phyloP scores from a whole-genome alignment of 2,888 invertebrate species.

The Sturmia bella region DNA sequence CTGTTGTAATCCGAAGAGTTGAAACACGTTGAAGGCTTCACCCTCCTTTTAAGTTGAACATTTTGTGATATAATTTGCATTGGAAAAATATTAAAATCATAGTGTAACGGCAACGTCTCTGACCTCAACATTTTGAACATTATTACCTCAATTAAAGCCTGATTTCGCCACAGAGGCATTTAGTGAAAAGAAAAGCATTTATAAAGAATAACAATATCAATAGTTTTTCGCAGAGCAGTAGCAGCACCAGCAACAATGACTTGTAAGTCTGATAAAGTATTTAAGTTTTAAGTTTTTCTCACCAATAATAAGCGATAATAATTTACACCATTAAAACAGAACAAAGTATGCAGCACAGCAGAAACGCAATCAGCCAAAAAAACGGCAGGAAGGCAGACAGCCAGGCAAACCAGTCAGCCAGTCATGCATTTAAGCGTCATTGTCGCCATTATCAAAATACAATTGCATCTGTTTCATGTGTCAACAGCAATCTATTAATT shows the following conservation, averaged over 20 bases:
- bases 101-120: too few relatives aligned
- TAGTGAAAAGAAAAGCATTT: slow-evolving; percentile 36
- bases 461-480: slow-evolving; percentile 75
- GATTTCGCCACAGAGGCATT: slow-evolving; percentile 30
- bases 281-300: slow-evolving; percentile 40
- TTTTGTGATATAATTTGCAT: too few relatives aligned
- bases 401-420: background rate
- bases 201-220: slow-evolving; percentile 58
- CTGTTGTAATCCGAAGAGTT: too few relatives aligned
- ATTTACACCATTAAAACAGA: slow-evolving; percentile 56
- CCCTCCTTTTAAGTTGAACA: too few relatives aligned
- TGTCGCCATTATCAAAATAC: slow-evolving; percentile 71
- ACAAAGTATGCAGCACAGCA: slow-evolving; percentile 24
- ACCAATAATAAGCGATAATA: slow-evolving; percentile 50
- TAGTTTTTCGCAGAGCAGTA: slow-evolving; percentile 63
- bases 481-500: slow-evolving; percentile 80
- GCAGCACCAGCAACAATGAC: slow-evolving; percentile 63
- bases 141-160: slow-evolving; percentile 7
- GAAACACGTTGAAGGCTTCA: too few relatives aligned
- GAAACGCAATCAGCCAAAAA: slow-evolving; percentile 25
- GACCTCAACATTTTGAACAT: slow-evolving; percentile 4
- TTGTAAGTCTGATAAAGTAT: slow-evolving; percentile 52
- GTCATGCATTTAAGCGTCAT: slow-evolving; percentile 75
- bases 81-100: too few relatives aligned
- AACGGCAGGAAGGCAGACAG: slow-evolving; percentile 14